Evolutionary conservation across 2,888 invertebrate genomes (phyloP).

Genomic region (Drosophila putrida): DNA sequence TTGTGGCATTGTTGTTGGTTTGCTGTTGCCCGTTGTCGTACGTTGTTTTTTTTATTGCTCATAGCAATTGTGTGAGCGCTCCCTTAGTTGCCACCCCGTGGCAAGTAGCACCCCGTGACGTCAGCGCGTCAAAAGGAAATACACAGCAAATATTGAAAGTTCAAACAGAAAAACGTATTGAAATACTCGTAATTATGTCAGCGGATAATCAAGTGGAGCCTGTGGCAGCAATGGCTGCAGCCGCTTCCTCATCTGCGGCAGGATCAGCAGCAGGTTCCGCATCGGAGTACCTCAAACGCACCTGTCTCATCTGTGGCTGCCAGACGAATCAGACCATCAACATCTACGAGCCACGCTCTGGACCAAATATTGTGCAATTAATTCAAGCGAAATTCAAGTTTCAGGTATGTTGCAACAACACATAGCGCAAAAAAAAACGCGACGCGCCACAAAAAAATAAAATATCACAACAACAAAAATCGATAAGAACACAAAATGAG

Average conservation of each 20-base stretch:
- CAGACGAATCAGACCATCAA: conserved; percentile 85
- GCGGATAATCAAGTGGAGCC: conserved; percentile 70
- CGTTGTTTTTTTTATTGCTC: background rate
- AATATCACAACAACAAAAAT: conserved; percentile 55
- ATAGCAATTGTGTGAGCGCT: conserved; percentile 4
- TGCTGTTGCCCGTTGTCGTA: conserved; percentile 16
- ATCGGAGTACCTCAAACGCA: conserved; percentile 83
- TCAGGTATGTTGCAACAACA: conserved; percentile 76
- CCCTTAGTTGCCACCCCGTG: conserved; percentile 37
- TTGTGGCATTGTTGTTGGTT: conserved; percentile 17
- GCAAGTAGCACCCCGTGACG: conserved; percentile 45
- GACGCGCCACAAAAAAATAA: conserved; percentile 16
- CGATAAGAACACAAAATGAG: conserved; percentile 73
- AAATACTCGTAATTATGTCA: conserved; percentile 53
- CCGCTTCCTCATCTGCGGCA: conserved; percentile 43
- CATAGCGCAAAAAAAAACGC: conserved; percentile 16
- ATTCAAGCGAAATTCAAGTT: conserved; percentile 85
- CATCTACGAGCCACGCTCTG: conserved; percentile 85
- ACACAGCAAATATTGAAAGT: background rate
- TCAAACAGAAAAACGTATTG: background rate
- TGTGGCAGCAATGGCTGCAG: conserved; percentile 55
- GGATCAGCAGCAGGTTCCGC: conserved; percentile 30
- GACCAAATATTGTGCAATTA: conserved; percentile 85
- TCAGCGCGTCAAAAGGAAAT: conserved; percentile 29
- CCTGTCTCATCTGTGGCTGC: conserved; percentile 85